A percentile compares a stretch with the other conserved stretches of the same genome.
phyloP scores from a whole-genome alignment of 30 jellyfish, hydroid and myxozoan species.

The Chironex yamaguchii region DNA sequence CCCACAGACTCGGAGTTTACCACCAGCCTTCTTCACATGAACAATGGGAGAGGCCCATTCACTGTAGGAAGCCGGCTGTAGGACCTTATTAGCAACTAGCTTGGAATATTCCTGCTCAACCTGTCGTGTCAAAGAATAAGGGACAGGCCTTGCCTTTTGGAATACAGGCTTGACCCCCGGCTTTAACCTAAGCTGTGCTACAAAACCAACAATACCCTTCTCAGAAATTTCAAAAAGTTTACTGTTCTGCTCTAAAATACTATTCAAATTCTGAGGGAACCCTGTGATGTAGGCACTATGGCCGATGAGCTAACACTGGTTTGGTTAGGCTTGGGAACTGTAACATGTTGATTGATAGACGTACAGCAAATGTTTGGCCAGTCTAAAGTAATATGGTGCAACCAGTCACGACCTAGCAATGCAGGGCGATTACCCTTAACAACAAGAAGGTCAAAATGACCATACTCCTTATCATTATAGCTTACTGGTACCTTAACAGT shows the following conservation, averaged over 20 bases:
- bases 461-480: no score
- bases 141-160: constrained; percentile 53
- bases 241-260: no score
- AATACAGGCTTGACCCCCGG: constrained; percentile 41
- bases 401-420: constrained; percentile 43
- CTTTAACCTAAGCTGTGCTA: constrained; percentile 6
- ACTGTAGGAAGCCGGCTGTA: constrained; percentile 7
- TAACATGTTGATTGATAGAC: no score
- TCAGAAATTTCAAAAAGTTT: no score
- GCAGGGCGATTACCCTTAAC: constrained; percentile 48
- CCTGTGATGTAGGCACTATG: no score
- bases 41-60: constrained; percentile 65
- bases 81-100: constrained; percentile 10
- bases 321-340: no score
- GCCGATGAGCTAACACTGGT: no score
- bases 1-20: constrained; percentile 47
- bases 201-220: no score
- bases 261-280: no score
- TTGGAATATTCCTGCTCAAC: constrained; percentile 33
- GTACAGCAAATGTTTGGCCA: no score
- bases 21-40: constrained; percentile 29
- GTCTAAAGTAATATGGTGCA: constrained; percentile 4
- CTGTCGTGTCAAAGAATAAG: constrained; percentile 5
- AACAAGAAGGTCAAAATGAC: no score
- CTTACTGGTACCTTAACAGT: no score